phyloP scores from a whole-genome alignment of 2,888 invertebrate genomes.

The Drosophila nigricruria region DNA sequence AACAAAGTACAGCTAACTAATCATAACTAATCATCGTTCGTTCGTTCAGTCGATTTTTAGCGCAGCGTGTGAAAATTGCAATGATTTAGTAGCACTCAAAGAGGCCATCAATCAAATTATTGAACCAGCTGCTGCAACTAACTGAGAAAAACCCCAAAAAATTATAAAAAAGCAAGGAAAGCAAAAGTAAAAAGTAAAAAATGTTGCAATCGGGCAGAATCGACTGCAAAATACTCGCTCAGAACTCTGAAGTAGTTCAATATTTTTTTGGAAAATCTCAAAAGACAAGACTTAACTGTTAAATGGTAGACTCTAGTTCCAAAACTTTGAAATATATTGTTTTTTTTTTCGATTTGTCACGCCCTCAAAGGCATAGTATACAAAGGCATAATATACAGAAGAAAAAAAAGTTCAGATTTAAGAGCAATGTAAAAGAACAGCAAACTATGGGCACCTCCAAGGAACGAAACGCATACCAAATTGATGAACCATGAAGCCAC shows the following conservation, averaged over 20 bases:
- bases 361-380: too few species aligned
- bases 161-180: not conserved
- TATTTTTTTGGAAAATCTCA: too few species aligned
- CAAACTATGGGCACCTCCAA: conserved; percentile 20
- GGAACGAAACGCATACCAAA: conserved; percentile 54
- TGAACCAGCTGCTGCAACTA: conserved; percentile 47
- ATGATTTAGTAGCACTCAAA: conserved; percentile 60
- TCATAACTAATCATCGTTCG: conserved; percentile 40
- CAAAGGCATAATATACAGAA: too few species aligned
- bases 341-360: not conserved
- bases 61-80: conserved; percentile 70
- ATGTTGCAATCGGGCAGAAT: not conserved
- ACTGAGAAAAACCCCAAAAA: conserved; percentile 17
- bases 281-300: too few species aligned
- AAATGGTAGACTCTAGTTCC: too few species aligned
- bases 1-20: conserved; percentile 46
- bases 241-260: too few species aligned
- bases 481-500: conserved; percentile 66
- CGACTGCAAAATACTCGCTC: not conserved
- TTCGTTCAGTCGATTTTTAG: conserved; percentile 16
- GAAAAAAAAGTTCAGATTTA: too few species aligned
- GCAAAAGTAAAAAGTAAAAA: not conserved
- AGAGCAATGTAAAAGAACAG: conserved; percentile 17
- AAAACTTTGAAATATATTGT: not conserved
- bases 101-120: conserved; percentile 61